These are phyloP conservation scores for Sarcophaga peregrina DNA, from an alignment of 1,140 invertebrate species.

Conservation along the genomic window DNA sequence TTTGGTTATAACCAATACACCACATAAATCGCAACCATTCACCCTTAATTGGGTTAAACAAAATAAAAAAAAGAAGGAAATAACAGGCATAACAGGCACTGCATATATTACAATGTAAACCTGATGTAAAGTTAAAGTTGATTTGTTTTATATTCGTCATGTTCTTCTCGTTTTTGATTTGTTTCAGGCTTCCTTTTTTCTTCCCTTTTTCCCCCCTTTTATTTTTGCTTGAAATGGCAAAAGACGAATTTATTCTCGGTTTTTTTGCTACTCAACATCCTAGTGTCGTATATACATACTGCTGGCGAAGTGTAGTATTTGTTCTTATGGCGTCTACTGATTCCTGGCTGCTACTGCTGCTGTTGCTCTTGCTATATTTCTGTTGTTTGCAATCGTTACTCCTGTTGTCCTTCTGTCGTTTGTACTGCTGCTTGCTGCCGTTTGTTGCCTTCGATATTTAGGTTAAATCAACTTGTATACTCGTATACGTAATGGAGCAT, in stretches of 20 bases:
- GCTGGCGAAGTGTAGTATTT: background rate
- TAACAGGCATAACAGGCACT: background rate
- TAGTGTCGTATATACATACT: background rate
- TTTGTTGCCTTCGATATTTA: constrained; percentile 2
- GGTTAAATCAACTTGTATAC: constrained; percentile 35
- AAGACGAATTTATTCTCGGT: background rate
- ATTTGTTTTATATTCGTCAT: constrained; percentile 19
- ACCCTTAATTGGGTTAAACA: constrained; percentile 2
- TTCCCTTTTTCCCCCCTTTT: background rate
- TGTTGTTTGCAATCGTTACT: no score
- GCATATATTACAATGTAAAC: constrained; percentile 18
- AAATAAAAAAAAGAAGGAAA: background rate
- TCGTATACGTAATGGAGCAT: constrained; percentile 18
- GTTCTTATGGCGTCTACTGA: background rate
- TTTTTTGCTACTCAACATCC: background rate
- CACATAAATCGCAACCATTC: background rate
- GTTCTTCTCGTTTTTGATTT: background rate
- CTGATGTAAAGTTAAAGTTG: background rate
- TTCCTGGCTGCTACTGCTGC: background rate
- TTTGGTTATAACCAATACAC: no score
- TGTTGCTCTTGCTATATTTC: no score
- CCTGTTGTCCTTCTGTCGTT: no score
- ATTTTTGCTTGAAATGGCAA: background rate
- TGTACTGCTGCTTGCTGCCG: background rate
- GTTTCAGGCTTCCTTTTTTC: no score